Percentiles rank a stretch among this genome's conserved stretches.
Conservation (phyloP, 2,113 vertebrate species). For the Helogale parvula region DNA sequence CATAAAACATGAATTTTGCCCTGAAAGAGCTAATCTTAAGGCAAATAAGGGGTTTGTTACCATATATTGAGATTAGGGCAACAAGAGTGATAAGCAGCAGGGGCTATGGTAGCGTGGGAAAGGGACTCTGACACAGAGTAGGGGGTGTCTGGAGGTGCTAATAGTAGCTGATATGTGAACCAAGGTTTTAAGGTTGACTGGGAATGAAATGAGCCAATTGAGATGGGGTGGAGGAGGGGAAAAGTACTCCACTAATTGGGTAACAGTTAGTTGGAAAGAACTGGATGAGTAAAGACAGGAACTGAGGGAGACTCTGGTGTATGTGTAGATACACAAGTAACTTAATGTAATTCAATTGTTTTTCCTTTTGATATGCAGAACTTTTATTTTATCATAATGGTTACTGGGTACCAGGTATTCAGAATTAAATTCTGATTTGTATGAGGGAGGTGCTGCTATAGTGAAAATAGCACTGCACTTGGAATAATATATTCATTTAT, state of each 20-base stretch:
- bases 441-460: neutral
- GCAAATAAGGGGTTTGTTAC: neutral
- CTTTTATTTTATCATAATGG: neutral
- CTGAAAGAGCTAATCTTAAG: neutral
- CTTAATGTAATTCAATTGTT: neutral
- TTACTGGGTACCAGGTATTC: neutral
- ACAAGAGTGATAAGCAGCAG: neutral
- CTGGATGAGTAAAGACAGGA: neutral
- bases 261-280: neutral
- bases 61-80: neutral
- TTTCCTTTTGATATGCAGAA: slow-evolving; percentile 11
- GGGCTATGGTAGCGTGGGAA: neutral
- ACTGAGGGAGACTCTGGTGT: neutral
- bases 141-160: neutral
- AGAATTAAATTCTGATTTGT: slow-evolving; percentile 48
- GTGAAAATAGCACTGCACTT: neutral
- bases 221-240: neutral
- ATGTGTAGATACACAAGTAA: neutral
- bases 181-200: neutral
- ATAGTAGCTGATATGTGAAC: neutral
- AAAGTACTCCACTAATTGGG: neutral
- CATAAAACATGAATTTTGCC: slow-evolving; percentile 6
- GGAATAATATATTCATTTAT: neutral
- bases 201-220: neutral
- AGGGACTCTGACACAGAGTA: neutral